Evolutionary conservation across 1,140 invertebrate genomes (phyloP).

Genomic region (Coptotermes formosanus): DNA sequence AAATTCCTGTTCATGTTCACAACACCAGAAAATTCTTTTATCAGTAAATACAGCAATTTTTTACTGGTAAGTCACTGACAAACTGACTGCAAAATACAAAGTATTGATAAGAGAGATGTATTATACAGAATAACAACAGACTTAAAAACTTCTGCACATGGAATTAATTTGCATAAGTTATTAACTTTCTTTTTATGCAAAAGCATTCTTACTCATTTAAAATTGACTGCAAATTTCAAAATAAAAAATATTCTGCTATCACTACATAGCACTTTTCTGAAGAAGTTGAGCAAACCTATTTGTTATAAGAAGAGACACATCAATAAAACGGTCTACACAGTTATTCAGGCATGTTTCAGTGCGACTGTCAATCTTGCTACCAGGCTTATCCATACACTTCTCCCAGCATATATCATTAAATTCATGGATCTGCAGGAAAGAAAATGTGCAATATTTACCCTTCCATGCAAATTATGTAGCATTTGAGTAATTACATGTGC

Average conservation of each 20-base stretch:
- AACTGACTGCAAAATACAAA: too few relatives aligned
- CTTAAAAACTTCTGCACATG: too few relatives aligned
- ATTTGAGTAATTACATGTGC: not conserved
- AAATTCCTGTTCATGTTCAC: too few relatives aligned
- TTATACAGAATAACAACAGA: too few relatives aligned
- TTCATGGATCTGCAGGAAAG: conserved; percentile 73
- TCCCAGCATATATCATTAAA: conserved; percentile 95
- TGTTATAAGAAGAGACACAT: conserved; percentile 81
- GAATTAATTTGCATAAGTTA: too few relatives aligned
- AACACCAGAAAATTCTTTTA: too few relatives aligned
- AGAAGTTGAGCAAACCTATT: conserved; percentile 81
- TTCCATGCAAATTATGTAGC: not conserved
- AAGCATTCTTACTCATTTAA: too few relatives aligned
- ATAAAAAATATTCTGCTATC: not conserved
- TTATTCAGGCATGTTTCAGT: conserved; percentile 89
- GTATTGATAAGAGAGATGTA: too few relatives aligned
- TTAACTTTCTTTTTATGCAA: too few relatives aligned
- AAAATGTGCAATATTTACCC: not conserved
- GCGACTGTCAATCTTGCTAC: conserved; percentile 78
- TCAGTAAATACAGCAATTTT: too few relatives aligned
- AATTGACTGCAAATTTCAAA: too few relatives aligned
- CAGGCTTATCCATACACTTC: conserved; percentile 87
- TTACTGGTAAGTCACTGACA: too few relatives aligned
- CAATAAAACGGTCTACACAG: conserved; percentile 93
- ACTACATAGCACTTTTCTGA: conserved; percentile 55